Conservation (phyloP, 2,113 vertebrate genomes). For the Sturnira hondurensis region DNA sequence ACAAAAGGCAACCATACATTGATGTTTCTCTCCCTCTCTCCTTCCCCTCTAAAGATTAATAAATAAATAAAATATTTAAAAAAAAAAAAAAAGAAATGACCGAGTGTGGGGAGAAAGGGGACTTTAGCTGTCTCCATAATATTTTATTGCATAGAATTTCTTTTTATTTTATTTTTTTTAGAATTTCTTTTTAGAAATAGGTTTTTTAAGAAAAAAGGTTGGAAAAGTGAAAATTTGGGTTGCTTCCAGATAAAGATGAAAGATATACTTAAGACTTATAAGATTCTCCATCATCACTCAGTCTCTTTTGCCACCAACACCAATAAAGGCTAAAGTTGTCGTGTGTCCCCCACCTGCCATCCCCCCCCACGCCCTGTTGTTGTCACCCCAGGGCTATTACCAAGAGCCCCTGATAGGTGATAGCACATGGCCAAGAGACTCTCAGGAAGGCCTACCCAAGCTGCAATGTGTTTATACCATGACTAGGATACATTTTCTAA, state of each 20-base stretch:
- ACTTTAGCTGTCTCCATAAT: not conserved
- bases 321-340: not conserved
- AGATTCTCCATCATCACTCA: not conserved
- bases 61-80: no score
- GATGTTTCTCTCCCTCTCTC: no score
- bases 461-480: not conserved
- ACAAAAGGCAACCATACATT: no score
- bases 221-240: not conserved
- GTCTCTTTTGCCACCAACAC: not conserved
- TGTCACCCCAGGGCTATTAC: not conserved
- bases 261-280: not conserved
- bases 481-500: constrained; percentile 32
- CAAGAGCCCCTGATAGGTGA: not conserved
- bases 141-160: not conserved
- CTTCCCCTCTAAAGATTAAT: no score
- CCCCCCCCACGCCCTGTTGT: not conserved
- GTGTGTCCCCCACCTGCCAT: no score
- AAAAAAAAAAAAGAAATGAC: constrained; percentile 40
- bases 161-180: no score
- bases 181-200: no score
- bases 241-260: constrained; percentile 46
- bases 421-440: not conserved
- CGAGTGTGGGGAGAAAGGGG: not conserved
- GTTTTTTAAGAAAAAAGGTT: not conserved
- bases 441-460: not conserved